A percentile compares a stretch with the other conserved stretches of the same genome.
phyloP scores from a whole-genome alignment of 2,113 vertebrate genomes.

The Bujurquina vittata region DNA sequence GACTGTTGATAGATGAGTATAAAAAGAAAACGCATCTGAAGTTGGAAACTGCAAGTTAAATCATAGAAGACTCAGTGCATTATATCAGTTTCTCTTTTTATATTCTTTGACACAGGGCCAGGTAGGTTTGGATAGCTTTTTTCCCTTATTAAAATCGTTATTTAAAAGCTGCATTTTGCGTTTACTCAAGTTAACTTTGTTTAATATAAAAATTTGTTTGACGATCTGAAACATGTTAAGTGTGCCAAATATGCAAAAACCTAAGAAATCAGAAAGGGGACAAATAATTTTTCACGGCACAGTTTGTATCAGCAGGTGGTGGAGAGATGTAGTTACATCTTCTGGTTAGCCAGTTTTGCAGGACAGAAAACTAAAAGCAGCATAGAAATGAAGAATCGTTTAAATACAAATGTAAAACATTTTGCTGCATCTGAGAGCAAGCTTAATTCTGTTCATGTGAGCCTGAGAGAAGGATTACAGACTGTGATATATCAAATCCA shows the following conservation, averaged over 20 bases:
- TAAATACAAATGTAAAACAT: slow-evolving; percentile 8
- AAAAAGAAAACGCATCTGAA: neutral
- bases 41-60: no score
- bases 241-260: neutral
- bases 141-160: no score
- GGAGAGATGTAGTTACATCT: neutral
- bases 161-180: no score
- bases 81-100: no score
- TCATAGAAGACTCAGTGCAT: no score
- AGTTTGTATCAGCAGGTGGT: neutral
- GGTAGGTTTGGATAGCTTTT: no score
- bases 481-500: neutral
- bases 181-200: neutral
- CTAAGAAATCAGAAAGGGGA: neutral
- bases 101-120: no score
- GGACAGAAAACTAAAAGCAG: slow-evolving; percentile 3
- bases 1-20: neutral
- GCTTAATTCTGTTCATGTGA: neutral
- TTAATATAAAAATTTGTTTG: neutral
- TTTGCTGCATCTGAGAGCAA: neutral
- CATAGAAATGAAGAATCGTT: neutral
- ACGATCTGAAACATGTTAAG: neutral
- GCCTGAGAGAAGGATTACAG: neutral
- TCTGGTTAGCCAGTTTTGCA: neutral
- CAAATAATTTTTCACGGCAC: neutral